phyloP scores from a whole-genome alignment of 1,140 invertebrate genomes.

The Meteorus sp. region DNA sequence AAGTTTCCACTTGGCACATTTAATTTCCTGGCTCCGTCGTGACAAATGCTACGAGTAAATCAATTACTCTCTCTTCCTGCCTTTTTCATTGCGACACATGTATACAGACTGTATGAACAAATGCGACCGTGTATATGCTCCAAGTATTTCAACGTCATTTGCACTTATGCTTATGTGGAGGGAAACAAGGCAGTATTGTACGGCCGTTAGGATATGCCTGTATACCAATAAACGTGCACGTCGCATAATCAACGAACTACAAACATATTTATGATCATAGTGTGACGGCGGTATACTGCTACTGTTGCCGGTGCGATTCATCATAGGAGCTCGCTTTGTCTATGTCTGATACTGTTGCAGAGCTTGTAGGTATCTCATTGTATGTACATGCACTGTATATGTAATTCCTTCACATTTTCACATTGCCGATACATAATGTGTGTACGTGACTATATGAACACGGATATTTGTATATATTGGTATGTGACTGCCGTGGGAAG shows the following conservation, averaged over 20 bases:
- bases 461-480: neutral
- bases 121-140: too few species aligned
- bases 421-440: neutral
- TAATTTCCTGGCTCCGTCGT: neutral
- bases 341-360: conserved; percentile 3
- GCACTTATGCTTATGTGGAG: conserved; percentile 9
- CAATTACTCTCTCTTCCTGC: neutral
- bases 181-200: neutral
- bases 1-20: too few species aligned
- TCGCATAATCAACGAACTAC: neutral
- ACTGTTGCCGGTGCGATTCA: conserved; percentile 39
- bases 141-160: neutral
- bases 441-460: too few species aligned
- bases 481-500: neutral
- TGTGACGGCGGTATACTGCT: conserved; percentile 19
- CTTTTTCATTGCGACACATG: too few species aligned
- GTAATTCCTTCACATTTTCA: neutral
- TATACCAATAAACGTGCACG: conserved; percentile 11
- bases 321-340: conserved; percentile 33
- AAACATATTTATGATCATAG: conserved; percentile 24
- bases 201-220: conserved; percentile 13
- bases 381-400: neutral
- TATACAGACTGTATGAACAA: too few species aligned
- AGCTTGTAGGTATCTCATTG: neutral
- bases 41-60: neutral